Percentiles rank a stretch among this genome's conserved stretches.
Conservation (phyloP, 2,888 invertebrate species). For the Pharmacophagus antenor region DNA sequence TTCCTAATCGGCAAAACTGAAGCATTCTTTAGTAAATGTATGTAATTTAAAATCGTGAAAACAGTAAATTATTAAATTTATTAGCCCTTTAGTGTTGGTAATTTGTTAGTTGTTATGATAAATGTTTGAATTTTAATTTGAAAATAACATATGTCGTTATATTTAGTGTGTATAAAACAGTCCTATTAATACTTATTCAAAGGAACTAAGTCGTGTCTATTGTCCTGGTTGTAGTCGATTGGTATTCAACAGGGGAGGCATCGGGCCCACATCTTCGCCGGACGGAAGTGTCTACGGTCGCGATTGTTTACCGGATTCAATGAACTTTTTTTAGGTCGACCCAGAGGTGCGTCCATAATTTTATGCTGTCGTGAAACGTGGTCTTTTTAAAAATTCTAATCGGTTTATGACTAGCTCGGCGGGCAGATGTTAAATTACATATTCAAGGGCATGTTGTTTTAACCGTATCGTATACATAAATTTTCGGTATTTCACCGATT, state of each 20-base stretch:
- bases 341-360: slow-evolving; percentile 33
- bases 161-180: slow-evolving; percentile 2
- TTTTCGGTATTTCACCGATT: slow-evolving; percentile 3
- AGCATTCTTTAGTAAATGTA: no score
- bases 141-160: background rate
- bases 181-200: background rate
- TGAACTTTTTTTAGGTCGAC: slow-evolving; percentile 65
- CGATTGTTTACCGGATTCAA: slow-evolving; percentile 68
- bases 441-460: slow-evolving; percentile 20
- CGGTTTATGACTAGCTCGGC: slow-evolving; percentile 31
- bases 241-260: slow-evolving; percentile 54
- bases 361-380: slow-evolving; percentile 15
- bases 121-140: no score
- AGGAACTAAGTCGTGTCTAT: slow-evolving; percentile 17
- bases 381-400: slow-evolving; percentile 33
- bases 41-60: no score
- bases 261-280: slow-evolving; percentile 52
- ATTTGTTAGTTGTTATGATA: no score
- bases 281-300: slow-evolving; percentile 55
- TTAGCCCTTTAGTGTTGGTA: no score
- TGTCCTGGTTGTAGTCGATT: slow-evolving; percentile 31
- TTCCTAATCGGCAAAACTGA: no score
- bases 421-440: slow-evolving; percentile 8
- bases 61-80: no score
- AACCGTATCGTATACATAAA: slow-evolving; percentile 1